A percentile compares a stretch with the other conserved stretches of the same genome.
Conservation (phyloP, 1,140 invertebrate species). For the Steinernema feltiae region DNA sequence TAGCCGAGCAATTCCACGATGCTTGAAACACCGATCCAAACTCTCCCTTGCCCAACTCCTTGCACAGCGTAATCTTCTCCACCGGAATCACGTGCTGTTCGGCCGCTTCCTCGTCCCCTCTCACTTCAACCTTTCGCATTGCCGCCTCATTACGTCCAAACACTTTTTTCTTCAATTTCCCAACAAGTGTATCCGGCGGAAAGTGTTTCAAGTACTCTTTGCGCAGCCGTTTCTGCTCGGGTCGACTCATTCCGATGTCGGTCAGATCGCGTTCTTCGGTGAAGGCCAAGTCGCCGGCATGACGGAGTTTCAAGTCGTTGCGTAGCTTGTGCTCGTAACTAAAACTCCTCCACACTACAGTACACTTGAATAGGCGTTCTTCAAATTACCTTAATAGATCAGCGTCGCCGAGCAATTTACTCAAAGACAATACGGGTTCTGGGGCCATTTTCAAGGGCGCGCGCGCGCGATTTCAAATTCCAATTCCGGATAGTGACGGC, state of each 20-base stretch:
- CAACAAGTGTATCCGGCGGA: constrained; percentile 81
- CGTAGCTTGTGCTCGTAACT: constrained; percentile 49
- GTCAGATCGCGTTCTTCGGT: constrained; percentile 83
- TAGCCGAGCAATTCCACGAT: constrained; percentile 77
- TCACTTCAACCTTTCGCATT: constrained; percentile 57
- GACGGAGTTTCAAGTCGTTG: constrained; percentile 62
- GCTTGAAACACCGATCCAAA: constrained; percentile 96
- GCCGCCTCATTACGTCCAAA: constrained; percentile 45
- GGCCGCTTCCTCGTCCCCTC: constrained; percentile 68
- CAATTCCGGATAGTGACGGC: neutral
- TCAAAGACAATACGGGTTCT: neutral
- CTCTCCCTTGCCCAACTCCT: constrained; percentile 87
- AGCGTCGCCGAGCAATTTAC: neutral
- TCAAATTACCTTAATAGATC: neutral
- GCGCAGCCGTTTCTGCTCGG: constrained; percentile 82
- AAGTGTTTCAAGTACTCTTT: constrained; percentile 84
- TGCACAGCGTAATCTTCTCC: constrained; percentile 84
- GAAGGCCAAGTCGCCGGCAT: constrained; percentile 89
- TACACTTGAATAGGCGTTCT: too few relatives aligned
- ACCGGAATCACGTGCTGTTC: constrained; percentile 87
- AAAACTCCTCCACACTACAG: too few relatives aligned
- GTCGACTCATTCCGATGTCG: constrained; percentile 86
- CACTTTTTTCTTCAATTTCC: constrained; percentile 69
- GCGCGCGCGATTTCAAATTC: too few relatives aligned
- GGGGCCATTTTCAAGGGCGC: constrained; percentile 6